Conservation (phyloP, 1,140 invertebrate species). For the Oryctes rhinoceros region DNA sequence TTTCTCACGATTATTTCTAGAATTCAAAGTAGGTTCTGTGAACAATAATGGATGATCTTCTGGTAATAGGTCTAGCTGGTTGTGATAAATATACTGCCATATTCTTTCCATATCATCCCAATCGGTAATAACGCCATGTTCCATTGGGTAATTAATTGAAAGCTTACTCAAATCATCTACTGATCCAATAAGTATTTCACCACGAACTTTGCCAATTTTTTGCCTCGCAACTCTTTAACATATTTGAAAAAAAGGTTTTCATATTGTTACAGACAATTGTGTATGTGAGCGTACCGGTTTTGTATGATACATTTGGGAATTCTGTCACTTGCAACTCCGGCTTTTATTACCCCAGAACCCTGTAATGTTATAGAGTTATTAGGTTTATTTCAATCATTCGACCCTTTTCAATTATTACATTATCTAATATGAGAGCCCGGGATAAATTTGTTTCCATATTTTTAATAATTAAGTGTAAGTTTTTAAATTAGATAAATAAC, state of each 20-base stretch:
- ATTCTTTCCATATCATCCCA: constrained; percentile 99
- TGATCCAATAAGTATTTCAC: constrained; percentile 95
- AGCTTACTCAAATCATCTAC: constrained; percentile 96
- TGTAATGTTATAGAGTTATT: neutral
- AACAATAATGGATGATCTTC: constrained; percentile 98
- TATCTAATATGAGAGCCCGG: constrained; percentile 24
- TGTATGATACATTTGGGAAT: constrained; percentile 7
- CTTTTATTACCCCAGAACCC: constrained; percentile 37
- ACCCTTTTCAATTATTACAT: neutral
- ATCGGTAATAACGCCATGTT: constrained; percentile 98
- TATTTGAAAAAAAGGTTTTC: constrained; percentile 83
- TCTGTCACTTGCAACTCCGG: constrained; percentile 2
- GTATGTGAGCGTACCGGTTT: neutral
- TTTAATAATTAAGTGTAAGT: constrained; percentile 1
- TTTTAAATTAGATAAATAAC: no score
- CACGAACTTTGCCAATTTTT: constrained; percentile 97
- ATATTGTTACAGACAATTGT: neutral
- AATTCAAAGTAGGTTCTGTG: constrained; percentile 97
- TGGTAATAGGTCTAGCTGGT: constrained; percentile 95
- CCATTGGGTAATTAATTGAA: constrained; percentile 98
- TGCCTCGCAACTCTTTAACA: constrained; percentile 89
- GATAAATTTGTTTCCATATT: neutral
- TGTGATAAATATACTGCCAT: constrained; percentile 98
- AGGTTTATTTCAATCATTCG: neutral
- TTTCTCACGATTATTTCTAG: constrained; percentile 15